phyloP scores from a whole-genome alignment of 2,113 vertebrate species.

The Alexandromys fortis region DNA sequence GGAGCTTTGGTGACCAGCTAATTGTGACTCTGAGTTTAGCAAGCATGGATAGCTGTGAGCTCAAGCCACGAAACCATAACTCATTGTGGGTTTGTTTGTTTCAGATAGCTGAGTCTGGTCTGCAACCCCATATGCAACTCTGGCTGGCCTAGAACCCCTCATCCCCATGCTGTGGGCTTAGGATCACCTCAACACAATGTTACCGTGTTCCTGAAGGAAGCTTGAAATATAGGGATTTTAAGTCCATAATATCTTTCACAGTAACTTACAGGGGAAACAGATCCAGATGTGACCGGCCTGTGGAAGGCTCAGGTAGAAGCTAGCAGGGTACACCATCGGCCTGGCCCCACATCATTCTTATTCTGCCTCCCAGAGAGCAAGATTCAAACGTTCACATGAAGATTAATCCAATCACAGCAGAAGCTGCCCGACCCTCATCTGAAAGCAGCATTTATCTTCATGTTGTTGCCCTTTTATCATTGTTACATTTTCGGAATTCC shows the following conservation, averaged over 20 bases:
- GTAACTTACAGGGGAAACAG: neutral
- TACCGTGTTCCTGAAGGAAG: neutral
- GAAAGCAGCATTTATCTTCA: neutral
- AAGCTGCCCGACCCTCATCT: neutral
- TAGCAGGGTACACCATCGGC: fast-evolving
- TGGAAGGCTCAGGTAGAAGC: neutral
- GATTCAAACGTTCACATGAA: neutral
- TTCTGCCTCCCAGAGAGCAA: neutral
- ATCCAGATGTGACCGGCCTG: neutral
- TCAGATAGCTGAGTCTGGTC: neutral
- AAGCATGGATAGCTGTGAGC: neutral
- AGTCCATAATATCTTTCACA: neutral
- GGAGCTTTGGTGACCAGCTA: neutral
- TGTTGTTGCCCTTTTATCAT: neutral
- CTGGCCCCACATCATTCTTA: neutral
- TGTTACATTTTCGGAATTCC: neutral
- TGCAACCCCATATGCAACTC: neutral
- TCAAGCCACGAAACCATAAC: neutral
- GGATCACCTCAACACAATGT: neutral
- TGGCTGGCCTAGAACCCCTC: neutral
- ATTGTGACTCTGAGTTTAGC: neutral
- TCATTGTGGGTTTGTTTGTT: neutral
- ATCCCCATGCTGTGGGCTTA: neutral
- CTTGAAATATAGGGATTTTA: neutral
- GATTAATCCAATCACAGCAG: neutral